phyloP scores from a whole-genome alignment of 2,888 invertebrate species.

The Rhamphomyia laevipes region DNA sequence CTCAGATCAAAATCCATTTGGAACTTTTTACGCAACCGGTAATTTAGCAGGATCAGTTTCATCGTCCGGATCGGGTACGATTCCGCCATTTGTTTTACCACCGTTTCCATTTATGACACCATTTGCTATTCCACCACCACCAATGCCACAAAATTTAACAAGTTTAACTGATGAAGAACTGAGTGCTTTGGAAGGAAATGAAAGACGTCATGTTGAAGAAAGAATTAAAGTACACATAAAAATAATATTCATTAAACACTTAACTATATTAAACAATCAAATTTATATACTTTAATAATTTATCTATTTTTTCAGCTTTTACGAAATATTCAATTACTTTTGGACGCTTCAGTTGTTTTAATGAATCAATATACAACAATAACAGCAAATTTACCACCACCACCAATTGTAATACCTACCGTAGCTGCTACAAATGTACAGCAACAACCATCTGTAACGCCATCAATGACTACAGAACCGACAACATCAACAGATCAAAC shows the following conservation, averaged over 20 bases:
- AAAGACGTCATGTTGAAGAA: slow-evolving; percentile 79
- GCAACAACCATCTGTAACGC: not conserved
- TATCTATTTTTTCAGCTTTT: slow-evolving; percentile 46
- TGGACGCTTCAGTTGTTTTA: slow-evolving; percentile 87
- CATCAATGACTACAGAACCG: not conserved
- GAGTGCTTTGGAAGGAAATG: slow-evolving; percentile 75
- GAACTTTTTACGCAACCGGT: too few species aligned
- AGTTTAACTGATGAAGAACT: slow-evolving; percentile 74
- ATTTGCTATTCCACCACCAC: slow-evolving; percentile 51
- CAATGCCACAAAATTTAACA: slow-evolving; percentile 62
- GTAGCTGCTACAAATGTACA: slow-evolving; percentile 3
- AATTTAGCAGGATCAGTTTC: slow-evolving; percentile 12
- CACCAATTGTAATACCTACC: slow-evolving; percentile 26
- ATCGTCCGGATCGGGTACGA: slow-evolving; percentile 16
- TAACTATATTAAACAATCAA: not conserved
- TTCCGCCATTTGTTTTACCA: slow-evolving; percentile 38
- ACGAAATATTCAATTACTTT: slow-evolving; percentile 73
- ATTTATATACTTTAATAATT: not conserved
- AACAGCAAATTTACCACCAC: slow-evolving; percentile 45
- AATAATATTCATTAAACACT: not conserved
- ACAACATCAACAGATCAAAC: slow-evolving; percentile 7
- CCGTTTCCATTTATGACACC: slow-evolving; percentile 49
- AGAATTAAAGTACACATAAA: slow-evolving; percentile 63
- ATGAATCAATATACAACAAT: slow-evolving; percentile 86
- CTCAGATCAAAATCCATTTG: too few species aligned